Base-by-base conservation (phyloP, 53 echinoderm and acorn worm genomes). In the Glandiceps talaboti region DNA sequence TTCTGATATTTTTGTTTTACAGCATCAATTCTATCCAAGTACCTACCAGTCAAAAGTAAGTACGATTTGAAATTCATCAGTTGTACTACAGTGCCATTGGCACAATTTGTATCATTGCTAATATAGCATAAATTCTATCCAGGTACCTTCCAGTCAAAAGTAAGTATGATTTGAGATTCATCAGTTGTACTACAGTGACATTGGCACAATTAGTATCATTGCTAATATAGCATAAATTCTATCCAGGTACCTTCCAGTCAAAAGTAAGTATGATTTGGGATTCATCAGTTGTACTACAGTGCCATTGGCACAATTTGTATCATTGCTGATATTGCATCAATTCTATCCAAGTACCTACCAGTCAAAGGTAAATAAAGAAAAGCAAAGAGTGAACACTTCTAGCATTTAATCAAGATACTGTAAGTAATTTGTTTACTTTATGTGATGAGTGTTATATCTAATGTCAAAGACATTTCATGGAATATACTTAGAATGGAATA, bases 91-190 rank as follows among this genome's bases (percentile, higher is more conserved):
- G n/a, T n/a, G n/a, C n/a, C n/a, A n/a, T n/a, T n/a, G n/a, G n/a
- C n/a, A n/a, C n/a, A n/a, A n/a, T n/a, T n/a, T n/a, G n/a, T n/a
- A n/a, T n/a, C n/a, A n/a, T n/a, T n/a, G n/a, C n/a, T n/a, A n/a
- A n/a, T 83, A 6, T 81, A 90, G 97, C 93, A 80, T 77, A 90
- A 33, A 89, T 97, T 14, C 88, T 97, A 25, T 87, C 93, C 77
- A 97, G 93, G 81, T 97, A 97, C 74, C 87, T 97, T 26, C 97
- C 97, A 79, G 93, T 97, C 14, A 97, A 97, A 84, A 79, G 97
- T 97, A 83, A 85, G 91, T 86, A 27, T 25, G 25, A 29, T 86
- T 32, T n/a, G n/a, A n/a, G n/a, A n/a, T n/a, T n/a, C n/a, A n/a
- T n/a, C n/a, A n/a, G n/a, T n/a, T n/a, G n/a, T n/a, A n/a, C n/a